These are phyloP conservation scores for Campoletis sonorensis DNA, from an alignment of 1,140 invertebrate species.

Conservation along the genomic window DNA sequence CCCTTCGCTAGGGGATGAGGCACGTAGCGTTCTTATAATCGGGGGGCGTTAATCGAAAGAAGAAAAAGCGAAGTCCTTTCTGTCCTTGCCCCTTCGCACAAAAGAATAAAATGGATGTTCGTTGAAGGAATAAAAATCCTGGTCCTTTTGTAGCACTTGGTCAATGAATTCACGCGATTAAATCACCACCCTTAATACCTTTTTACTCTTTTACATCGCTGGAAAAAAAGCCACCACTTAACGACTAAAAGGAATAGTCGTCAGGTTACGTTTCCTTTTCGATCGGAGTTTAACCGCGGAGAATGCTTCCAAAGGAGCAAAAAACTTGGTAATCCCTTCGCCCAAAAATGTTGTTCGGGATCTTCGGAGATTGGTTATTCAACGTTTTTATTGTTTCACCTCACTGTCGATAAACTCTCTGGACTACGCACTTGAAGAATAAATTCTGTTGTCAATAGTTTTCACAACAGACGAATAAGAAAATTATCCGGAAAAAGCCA, in stretches of 20 bases:
- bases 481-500: too few species aligned
- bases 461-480: too few species aligned
- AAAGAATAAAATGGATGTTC: neutral
- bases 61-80: constrained; percentile 32
- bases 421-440: too few species aligned
- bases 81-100: constrained; percentile 1
- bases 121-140: neutral
- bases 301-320: neutral
- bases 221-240: neutral
- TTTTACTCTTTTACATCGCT: neutral
- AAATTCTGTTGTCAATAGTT: too few species aligned
- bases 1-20: neutral
- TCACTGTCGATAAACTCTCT: neutral
- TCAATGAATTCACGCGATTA: neutral
- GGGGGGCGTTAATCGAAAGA: constrained; percentile 16
- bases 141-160: neutral
- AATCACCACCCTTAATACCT: neutral
- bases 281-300: too few species aligned
- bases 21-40: constrained; percentile 17
- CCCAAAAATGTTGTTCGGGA: neutral
- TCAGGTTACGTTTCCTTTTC: too few species aligned
- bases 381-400: constrained; percentile 19
- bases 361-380: too few species aligned
- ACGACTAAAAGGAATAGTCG: neutral
- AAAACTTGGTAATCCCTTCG: constrained; percentile 14